Conservation (phyloP, 2,888 invertebrate genomes). For the Monochamus alternatus region DNA sequence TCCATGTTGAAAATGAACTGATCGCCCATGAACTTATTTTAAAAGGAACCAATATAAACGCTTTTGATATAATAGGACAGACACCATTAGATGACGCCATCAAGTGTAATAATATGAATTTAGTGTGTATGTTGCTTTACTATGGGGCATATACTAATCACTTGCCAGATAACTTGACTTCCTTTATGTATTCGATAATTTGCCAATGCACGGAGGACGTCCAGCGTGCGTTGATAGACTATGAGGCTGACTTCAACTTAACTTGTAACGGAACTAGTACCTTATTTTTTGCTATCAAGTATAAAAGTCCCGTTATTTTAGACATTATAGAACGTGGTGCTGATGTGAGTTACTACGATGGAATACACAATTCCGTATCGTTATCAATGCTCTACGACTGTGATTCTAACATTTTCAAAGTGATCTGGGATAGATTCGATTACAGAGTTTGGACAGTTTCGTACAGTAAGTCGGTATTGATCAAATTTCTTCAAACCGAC, state of each 20-base stretch:
- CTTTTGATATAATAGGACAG: neutral
- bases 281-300: conserved; percentile 11
- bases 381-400: conserved; percentile 6
- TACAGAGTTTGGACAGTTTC: conserved; percentile 15
- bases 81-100: conserved; percentile 16
- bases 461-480: conserved; percentile 11
- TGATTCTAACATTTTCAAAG: neutral
- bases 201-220: neutral
- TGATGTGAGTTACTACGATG: conserved; percentile 3
- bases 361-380: conserved; percentile 4
- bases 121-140: conserved; percentile 26
- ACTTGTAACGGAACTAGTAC: conserved; percentile 5
- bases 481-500: neutral
- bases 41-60: conserved; percentile 4
- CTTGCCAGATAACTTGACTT: neutral
- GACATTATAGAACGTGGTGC: conserved; percentile 15
- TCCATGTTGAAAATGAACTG: neutral
- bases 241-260: conserved; percentile 21
- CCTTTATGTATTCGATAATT: conserved; percentile 20
- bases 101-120: conserved; percentile 11
- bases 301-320: conserved; percentile 20
- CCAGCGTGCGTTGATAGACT: conserved; percentile 16
- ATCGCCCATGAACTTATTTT: conserved; percentile 11
- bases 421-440: conserved; percentile 13
- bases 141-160: conserved; percentile 16